Conservation (phyloP, 2,888 invertebrate genomes). For the Parascotia fuliginaria region DNA sequence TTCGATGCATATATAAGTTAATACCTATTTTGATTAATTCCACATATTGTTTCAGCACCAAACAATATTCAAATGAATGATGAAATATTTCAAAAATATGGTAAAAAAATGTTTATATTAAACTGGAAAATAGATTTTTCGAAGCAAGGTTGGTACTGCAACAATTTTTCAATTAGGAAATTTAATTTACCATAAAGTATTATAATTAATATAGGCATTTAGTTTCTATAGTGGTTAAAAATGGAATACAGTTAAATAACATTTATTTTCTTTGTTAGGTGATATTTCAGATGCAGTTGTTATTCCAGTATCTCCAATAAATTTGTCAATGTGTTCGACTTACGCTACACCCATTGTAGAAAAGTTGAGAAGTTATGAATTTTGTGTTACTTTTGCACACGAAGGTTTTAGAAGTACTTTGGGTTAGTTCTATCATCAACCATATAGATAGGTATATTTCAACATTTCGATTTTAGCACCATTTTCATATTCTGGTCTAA, state of each 20-base stretch:
- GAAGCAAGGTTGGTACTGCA: conserved; percentile 22
- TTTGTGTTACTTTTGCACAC: conserved; percentile 45
- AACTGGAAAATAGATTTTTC: conserved; percentile 29
- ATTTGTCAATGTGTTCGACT: conserved; percentile 18
- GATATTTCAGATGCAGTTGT: conserved; percentile 16
- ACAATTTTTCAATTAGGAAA: neutral
- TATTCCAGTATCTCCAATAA: conserved; percentile 14
- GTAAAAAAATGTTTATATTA: conserved; percentile 25
- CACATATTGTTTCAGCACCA: conserved; percentile 31
- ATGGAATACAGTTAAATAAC: neutral
- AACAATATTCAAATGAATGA: conserved; percentile 17
- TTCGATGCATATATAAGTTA: conserved; percentile 3
- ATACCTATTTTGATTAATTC: neutral
- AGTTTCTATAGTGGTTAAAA: too few relatives aligned
- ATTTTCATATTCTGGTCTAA: too few relatives aligned
- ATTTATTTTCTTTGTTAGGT: conserved; percentile 19
- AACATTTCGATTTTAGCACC: too few relatives aligned
- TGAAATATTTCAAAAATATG: conserved; percentile 19
- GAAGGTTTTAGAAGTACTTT: conserved; percentile 3
- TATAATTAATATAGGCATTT: neutral
- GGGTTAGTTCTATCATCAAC: too few relatives aligned
- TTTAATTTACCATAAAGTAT: neutral
- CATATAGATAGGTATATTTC: too few relatives aligned
- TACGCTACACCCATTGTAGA: conserved; percentile 46
- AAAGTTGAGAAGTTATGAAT: conserved; percentile 52